These are phyloP conservation scores for Aplysina aerophoba DNA, from an alignment of 37 sponge, comb jelly and placozoan species.

Conservation along the genomic window DNA sequence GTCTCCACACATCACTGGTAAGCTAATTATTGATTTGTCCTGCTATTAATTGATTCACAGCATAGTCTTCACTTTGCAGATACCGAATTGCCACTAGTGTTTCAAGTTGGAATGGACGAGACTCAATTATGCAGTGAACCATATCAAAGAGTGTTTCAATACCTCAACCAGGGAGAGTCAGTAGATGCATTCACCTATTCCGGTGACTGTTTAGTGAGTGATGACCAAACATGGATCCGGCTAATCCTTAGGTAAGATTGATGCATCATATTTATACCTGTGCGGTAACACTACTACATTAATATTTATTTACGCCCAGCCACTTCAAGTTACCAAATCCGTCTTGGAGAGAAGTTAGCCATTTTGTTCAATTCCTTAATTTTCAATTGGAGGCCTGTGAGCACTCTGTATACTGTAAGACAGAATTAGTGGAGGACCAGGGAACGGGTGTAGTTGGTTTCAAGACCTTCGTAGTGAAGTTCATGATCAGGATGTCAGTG, in stretches of 20 bases:
- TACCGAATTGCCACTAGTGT: not conserved
- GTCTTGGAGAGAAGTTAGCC: slow-evolving; percentile 55
- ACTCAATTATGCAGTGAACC: not conserved
- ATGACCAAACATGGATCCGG: not conserved
- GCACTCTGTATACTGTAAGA: not conserved
- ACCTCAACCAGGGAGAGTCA: not conserved
- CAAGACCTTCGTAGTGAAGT: slow-evolving; percentile 85
- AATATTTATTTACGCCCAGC: not conserved
- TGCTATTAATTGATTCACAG: too few species aligned
- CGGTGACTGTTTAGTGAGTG: not conserved
- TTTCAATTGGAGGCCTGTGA: slow-evolving; percentile 49
- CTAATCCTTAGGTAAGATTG: not conserved
- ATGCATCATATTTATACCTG: not conserved
- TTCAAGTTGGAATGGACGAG: not conserved
- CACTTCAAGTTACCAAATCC: slow-evolving; percentile 40
- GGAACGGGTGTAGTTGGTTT: slow-evolving; percentile 29
- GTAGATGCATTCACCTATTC: not conserved
- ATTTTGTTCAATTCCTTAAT: slow-evolving; percentile 61
- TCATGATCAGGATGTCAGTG: slow-evolving; percentile 88
- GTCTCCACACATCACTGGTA: not conserved
- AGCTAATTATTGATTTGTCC: too few species aligned
- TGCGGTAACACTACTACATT: not conserved
- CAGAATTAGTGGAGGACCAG: not conserved
- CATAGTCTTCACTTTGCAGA: not conserved
- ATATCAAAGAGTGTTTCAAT: slow-evolving; percentile 24